Conservation (phyloP, 2,113 vertebrate species). For the Lates calcarifer region DNA sequence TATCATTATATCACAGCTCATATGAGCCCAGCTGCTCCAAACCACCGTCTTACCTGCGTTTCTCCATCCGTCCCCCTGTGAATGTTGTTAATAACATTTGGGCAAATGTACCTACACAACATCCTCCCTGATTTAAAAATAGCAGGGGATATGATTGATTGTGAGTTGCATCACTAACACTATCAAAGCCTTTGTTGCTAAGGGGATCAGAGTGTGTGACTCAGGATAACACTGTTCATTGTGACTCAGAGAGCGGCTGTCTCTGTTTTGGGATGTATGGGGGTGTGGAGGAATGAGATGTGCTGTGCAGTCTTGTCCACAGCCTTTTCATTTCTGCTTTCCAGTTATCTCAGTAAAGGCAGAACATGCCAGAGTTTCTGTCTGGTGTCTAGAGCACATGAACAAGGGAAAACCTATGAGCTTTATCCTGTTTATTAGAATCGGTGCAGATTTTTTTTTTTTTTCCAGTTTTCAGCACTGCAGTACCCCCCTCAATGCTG, state of each 20-base stretch:
- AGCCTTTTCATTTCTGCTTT: slow-evolving; percentile 3
- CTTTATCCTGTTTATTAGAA: background rate
- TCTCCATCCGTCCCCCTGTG: background rate
- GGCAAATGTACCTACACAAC: slow-evolving; percentile 39
- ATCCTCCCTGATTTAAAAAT: slow-evolving; percentile 64
- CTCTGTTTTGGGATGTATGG: slow-evolving; percentile 64
- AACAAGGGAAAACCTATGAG: too few relatives aligned
- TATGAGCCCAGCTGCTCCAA: slow-evolving; percentile 10
- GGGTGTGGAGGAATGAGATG: slow-evolving; percentile 52
- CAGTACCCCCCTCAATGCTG: background rate
- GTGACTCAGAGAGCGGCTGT: slow-evolving; percentile 52
- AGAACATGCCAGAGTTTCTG: background rate
- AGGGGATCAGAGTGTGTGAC: slow-evolving; percentile 57
- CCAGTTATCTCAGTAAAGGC: slow-evolving; percentile 9
- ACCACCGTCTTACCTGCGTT: background rate
- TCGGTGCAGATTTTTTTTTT: background rate
- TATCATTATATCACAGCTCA: background rate
- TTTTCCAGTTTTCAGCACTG: slow-evolving; percentile 10
- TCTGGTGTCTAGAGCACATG: background rate
- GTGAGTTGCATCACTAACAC: slow-evolving; percentile 57
- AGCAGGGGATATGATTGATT: slow-evolving; percentile 68
- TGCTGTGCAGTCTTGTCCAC: slow-evolving; percentile 36
- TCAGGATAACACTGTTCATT: slow-evolving; percentile 53
- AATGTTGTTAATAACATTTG: slow-evolving; percentile 24
- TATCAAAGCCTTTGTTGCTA: slow-evolving; percentile 52